phyloP scores from a whole-genome alignment of 2,888 invertebrate species.

The Eudasyphora cyanicolor region DNA sequence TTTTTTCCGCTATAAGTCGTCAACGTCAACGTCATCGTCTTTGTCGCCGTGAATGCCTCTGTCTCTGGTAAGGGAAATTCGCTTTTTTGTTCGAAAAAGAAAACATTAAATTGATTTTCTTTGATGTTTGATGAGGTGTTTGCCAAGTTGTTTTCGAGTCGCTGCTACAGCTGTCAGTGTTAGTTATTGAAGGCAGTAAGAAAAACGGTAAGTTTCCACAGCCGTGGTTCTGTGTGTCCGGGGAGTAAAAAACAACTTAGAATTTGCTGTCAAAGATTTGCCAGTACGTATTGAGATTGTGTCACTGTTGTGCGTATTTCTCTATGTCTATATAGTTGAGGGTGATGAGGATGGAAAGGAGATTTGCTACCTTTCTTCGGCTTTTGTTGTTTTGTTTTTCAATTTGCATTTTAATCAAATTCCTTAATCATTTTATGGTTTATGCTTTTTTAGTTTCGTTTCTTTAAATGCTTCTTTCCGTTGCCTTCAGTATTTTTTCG shows the following conservation, averaged over 20 bases:
- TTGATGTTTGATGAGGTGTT: conserved; percentile 76
- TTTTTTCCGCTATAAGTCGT: neutral
- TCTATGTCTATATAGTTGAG: too few relatives aligned
- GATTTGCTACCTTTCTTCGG: neutral
- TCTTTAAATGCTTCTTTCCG: conserved; percentile 27
- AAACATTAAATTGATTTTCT: conserved; percentile 70
- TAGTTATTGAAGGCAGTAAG: neutral
- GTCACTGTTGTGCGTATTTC: conserved; percentile 3
- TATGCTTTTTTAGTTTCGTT: conserved; percentile 54
- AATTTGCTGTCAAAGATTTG: neutral
- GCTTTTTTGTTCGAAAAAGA: conserved; percentile 19
- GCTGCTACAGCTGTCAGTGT: conserved; percentile 58
- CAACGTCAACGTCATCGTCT: neutral
- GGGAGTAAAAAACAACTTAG: neutral
- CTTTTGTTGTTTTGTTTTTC: conserved; percentile 64
- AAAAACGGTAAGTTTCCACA: neutral
- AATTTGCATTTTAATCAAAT: conserved; percentile 77
- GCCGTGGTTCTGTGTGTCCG: neutral
- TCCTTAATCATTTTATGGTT: conserved; percentile 74
- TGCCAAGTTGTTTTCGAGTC: conserved; percentile 71
- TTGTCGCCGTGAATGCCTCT: too few relatives aligned
- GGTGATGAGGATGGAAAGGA: neutral
- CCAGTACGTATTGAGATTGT: neutral
- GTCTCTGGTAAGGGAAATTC: conserved; percentile 28
- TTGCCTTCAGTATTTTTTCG: neutral